Evolutionary conservation across 2,113 vertebrate genomes (phyloP), one percentile per base, ranked within the genome.

Genomic region (Etia nguti): DNA sequence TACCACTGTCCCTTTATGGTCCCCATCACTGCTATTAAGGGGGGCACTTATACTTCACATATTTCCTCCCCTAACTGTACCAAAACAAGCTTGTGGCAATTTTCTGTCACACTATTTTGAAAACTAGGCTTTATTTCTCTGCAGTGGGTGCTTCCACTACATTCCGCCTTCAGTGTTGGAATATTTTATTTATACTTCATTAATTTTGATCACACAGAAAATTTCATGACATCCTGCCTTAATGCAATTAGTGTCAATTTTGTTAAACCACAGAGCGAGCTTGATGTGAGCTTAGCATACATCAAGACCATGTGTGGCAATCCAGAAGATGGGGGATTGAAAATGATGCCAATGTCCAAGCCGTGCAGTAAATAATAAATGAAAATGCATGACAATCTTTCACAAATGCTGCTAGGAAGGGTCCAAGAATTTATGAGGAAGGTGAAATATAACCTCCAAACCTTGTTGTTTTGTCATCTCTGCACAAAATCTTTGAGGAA

Each of bases 181-280:
- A 90, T 92, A 29, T 86, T 86, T 92, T 90, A 92, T 94, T 92
- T 89, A 91, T 83, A 84, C 46, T 86, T 83, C 62, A 89, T 91
- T 77, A 77, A 52, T 77, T 77, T 52, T 77, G 73, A 77, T 86
- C 82, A 90, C 59, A 85, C 62, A 16, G 89, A 91, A 92, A 90
- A 80, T 87, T 83, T 91, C 83, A 88, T 88, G 83, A 85, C 50
- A 79, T 22, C 75, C 75, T 24, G 81, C 79, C 84, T 68, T 62
- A 43, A 86, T 82, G 80, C 73, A 89, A 90, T 89, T 57, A 82
- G 50, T 50, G 85, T 87, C 54, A 68, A 54, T 86, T 89, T 82
- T 62, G 83, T 86, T 88, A 57, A 89, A 77, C 56, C 10, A 46
- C 65, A 43, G 24, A 65, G 50, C n/a, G 2, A 48, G 59, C n/a